Evolutionary conservation across 2,888 invertebrate species (phyloP).

Genomic region (Agapetus fuscipes): DNA sequence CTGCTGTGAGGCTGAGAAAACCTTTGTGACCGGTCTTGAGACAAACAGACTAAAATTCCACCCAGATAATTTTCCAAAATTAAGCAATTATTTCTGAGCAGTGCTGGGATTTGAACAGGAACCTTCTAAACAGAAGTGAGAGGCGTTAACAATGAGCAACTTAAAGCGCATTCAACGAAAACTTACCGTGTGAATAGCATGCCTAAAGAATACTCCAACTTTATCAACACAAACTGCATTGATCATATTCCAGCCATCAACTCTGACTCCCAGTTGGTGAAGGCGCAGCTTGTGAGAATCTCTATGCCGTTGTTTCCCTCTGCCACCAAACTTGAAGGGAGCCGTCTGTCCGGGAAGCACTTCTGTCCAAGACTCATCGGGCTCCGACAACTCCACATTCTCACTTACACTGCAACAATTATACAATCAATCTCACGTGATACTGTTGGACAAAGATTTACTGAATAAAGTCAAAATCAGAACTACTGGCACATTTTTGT

Average conservation of each 20-base stretch:
- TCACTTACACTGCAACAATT: constrained; percentile 20
- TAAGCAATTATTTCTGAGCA: too few relatives aligned
- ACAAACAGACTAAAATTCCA: too few relatives aligned
- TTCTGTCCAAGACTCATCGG: constrained; percentile 56
- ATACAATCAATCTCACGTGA: too few relatives aligned
- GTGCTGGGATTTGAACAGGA: background rate
- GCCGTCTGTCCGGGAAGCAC: constrained; percentile 67
- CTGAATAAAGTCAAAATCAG: too few relatives aligned
- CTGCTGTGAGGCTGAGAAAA: too few relatives aligned
- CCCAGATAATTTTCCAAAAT: too few relatives aligned
- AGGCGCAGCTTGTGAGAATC: constrained; percentile 69
- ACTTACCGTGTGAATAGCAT: constrained; percentile 36
- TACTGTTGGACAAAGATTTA: too few relatives aligned
- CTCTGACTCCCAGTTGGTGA: constrained; percentile 80
- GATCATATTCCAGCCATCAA: constrained; percentile 82
- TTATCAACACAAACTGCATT: constrained; percentile 91
- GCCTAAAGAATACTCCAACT: constrained; percentile 89
- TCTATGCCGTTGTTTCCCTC: constrained; percentile 59
- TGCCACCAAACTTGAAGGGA: constrained; percentile 78
- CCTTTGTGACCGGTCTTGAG: too few relatives aligned
- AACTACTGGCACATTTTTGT: too few relatives aligned
- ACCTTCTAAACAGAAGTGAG: background rate
- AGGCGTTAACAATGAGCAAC: too few relatives aligned
- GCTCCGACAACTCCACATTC: constrained; percentile 28
- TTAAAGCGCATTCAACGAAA: background rate